Evolutionary conservation across 2,113 vertebrate species (phyloP).

Genomic region (Aviceda subcristata): DNA sequence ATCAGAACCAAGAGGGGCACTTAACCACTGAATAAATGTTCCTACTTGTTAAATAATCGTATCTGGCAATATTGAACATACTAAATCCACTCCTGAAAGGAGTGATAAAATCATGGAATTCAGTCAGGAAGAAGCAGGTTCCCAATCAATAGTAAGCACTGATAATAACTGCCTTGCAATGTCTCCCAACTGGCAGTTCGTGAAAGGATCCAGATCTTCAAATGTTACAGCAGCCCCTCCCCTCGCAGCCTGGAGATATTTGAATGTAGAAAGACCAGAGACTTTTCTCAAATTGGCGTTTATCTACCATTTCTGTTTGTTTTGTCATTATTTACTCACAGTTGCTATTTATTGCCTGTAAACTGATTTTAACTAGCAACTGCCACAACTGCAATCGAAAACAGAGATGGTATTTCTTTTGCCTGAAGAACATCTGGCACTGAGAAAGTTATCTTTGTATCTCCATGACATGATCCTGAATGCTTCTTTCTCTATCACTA

Average conservation of each 20-base stretch:
- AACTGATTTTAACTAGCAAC: background rate
- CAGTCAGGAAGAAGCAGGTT: background rate
- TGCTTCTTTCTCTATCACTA: background rate
- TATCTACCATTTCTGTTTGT: background rate
- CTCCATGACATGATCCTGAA: background rate
- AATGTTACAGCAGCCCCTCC: background rate
- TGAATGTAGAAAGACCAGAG: background rate
- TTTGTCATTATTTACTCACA: background rate
- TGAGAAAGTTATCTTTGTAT: background rate
- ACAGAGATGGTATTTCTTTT: background rate
- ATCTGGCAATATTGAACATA: background rate
- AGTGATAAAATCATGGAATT: background rate
- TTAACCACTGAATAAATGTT: background rate
- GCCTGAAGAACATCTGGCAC: background rate
- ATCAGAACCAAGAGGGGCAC: background rate
- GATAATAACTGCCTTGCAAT: background rate
- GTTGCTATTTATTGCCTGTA: background rate
- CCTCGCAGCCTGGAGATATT: background rate
- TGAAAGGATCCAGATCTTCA: background rate
- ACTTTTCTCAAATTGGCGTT: background rate
- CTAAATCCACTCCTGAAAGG: background rate
- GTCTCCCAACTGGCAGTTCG: background rate
- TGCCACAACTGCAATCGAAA: rapidly evolving
- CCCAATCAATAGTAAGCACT: background rate
- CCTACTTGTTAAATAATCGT: background rate